Evolutionary conservation across 2,113 vertebrate genomes (phyloP).

Genomic region (Rhagologus leucostigma): DNA sequence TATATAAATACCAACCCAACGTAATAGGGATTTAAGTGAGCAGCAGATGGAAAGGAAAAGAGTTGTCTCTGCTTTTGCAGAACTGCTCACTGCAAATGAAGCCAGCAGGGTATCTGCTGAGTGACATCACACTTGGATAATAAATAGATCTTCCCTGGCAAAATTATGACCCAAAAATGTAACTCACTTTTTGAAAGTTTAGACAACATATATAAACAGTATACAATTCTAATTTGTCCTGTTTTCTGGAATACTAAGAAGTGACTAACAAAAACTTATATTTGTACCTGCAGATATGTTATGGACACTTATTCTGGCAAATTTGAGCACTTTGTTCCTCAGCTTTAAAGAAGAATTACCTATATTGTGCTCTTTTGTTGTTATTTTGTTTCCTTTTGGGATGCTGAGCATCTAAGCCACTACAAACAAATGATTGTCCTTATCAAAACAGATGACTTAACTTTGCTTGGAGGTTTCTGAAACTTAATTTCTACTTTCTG

Average conservation of each 20-base stretch:
- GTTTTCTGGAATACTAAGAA: background rate
- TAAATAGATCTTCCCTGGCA: background rate
- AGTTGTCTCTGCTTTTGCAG: background rate
- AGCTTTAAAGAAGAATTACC: background rate
- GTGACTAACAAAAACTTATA: background rate
- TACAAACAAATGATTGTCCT: background rate
- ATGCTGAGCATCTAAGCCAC: background rate
- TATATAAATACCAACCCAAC: conserved; percentile 31
- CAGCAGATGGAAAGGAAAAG: conserved; percentile 21
- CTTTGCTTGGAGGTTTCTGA: background rate
- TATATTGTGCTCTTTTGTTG: background rate
- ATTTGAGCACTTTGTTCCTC: background rate
- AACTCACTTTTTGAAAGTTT: background rate
- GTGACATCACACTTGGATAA: conserved; percentile 16
- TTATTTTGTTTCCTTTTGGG: background rate
- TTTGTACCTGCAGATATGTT: background rate
- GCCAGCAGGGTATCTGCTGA: background rate
- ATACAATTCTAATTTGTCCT: background rate
- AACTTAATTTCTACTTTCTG: background rate
- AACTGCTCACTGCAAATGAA: background rate
- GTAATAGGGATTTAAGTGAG: conserved; percentile 14
- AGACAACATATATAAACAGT: background rate
- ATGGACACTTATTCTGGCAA: background rate
- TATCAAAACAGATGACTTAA: background rate
- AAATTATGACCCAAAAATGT: background rate